Base-by-base conservation (phyloP, 2,888 invertebrate species). In the Oeneis ivallda region DNA sequence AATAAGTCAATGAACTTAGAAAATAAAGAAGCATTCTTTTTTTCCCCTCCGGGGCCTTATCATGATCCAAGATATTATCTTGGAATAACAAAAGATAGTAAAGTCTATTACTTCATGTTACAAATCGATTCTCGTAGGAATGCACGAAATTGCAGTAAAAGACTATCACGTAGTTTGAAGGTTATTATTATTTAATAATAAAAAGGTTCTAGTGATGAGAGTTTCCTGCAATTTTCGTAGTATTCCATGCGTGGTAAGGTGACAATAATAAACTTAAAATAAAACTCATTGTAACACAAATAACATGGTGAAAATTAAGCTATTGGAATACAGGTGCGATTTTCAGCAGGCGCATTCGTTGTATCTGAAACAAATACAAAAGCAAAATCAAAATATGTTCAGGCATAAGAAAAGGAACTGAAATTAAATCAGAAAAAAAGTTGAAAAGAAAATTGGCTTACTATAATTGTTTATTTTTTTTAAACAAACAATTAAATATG, bases 351-450 rank as follows among this genome's bases (percentile, higher is more conserved):
- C 71, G 82, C 65, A 76, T 72, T 75, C 76, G 79, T 78, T 74
- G 80, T 76, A 89, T 86, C 90, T 90, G 89, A 57, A 90, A 89
- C 89, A 89, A 90, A 64, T 73, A 52, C 65, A 68, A 63, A 50
- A 66, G 41, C 19, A 65, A 65, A 74, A 74, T 53, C 7, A 34
- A 47, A 9, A 34, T 39, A 19, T n/a, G 2, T 43, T 52, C 26
- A 15, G 6, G 32, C 26, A 19, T 13, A 56, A 4, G 2, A 5
- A 26, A 26, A 49, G 3, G 3, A 49, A 34, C 3, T 52, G 6
- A 52, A 26, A 52, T 52, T n/a, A 9, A 32, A 52, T n/a, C n/a
- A n/a, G 2, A 11, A n/a, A 34, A 52, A 32, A 5, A 26, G 5
- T 4, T 26, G 26, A 6, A 13, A 13, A n/a, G n/a, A 43, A 15